These are phyloP conservation scores for Asbolus verrucosus DNA, from an alignment of 1,140 invertebrate genomes.

Conservation along the genomic window DNA sequence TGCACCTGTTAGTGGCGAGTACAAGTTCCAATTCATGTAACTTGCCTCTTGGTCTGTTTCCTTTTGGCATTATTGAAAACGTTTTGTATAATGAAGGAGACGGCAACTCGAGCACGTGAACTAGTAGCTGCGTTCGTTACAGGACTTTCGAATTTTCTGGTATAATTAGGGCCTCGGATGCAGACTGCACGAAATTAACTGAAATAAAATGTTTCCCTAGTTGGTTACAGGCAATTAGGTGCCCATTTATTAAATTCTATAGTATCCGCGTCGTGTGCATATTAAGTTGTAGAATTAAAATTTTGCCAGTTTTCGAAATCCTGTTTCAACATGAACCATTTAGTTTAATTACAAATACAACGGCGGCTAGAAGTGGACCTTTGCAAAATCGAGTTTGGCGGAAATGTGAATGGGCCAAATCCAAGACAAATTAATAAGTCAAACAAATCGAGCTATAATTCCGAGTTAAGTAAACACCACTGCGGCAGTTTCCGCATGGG, in stretches of 20 bases:
- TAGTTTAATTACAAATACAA: constrained; percentile 31
- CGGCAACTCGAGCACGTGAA: background rate
- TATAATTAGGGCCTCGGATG: constrained; percentile 31
- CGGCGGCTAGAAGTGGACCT: constrained; percentile 15
- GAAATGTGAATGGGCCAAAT: too few species aligned
- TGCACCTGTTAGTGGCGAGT: constrained; percentile 6
- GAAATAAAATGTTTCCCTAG: constrained; percentile 17
- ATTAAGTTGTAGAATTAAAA: background rate
- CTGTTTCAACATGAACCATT: background rate
- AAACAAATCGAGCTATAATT: constrained; percentile 44
- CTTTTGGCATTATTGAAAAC: constrained; percentile 3
- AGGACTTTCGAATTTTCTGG: constrained; percentile 21
- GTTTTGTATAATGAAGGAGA: constrained; percentile 21
- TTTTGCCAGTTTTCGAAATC: background rate
- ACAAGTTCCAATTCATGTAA: background rate
- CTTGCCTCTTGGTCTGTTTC: constrained; percentile 5
- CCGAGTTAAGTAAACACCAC: constrained; percentile 21
- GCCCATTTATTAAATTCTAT: constrained; percentile 17
- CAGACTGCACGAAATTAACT: constrained; percentile 23
- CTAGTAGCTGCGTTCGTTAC: constrained; percentile 14
- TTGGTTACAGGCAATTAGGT: constrained; percentile 26
- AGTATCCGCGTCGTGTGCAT: constrained; percentile 1
- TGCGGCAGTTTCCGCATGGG: background rate
- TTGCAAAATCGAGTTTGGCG: too few species aligned
- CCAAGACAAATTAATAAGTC: constrained; percentile 36